A percentile compares a stretch with the other conserved stretches of the same genome.
These are phyloP conservation scores for Himalopsyche anomala DNA, from an alignment of 2,888 invertebrate species.

Conservation along the genomic window DNA sequence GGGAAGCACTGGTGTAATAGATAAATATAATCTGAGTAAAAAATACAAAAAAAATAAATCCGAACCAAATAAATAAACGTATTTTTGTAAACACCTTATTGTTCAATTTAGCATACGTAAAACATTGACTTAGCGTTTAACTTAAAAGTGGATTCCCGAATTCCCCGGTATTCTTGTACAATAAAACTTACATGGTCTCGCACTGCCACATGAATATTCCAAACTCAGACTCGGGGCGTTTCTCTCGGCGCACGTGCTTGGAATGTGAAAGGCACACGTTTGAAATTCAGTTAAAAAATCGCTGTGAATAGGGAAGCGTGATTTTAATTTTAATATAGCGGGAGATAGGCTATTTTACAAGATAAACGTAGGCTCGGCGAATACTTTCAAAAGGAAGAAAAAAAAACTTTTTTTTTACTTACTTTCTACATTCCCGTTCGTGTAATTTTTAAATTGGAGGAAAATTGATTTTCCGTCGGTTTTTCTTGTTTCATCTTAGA, in stretches of 20 bases:
- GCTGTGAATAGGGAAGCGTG: conserved; percentile 32
- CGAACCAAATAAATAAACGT: too few relatives aligned
- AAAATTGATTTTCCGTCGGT: background rate
- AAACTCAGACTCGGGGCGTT: conserved; percentile 35
- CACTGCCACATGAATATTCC: conserved; percentile 41
- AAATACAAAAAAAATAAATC: too few relatives aligned
- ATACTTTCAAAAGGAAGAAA: background rate
- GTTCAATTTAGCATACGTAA: conserved; percentile 26
- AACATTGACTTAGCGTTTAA: conserved; percentile 3
- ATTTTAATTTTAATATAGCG: conserved; percentile 48
- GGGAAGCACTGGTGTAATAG: too few relatives aligned
- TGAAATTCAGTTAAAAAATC: conserved; percentile 50
- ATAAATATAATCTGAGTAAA: too few relatives aligned
- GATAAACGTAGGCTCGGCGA: conserved; percentile 24
- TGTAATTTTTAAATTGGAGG: conserved; percentile 44
- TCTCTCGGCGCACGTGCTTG: conserved; percentile 31
- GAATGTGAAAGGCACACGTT: conserved; percentile 29
- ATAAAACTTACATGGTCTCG: conserved; percentile 34
- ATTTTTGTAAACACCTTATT: conserved; percentile 4
- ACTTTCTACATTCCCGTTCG: background rate
- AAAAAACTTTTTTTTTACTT: conserved; percentile 22
- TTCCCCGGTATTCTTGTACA: conserved; percentile 11
- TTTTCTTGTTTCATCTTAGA: background rate
- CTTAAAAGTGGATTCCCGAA: conserved; percentile 26
- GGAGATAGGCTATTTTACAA: conserved; percentile 28